A percentile compares a stretch with the other conserved stretches of the same genome.
These are phyloP conservation scores for Siderastrea radians DNA, from an alignment of 92 coral and sea anemone species.

Conservation along the genomic window DNA sequence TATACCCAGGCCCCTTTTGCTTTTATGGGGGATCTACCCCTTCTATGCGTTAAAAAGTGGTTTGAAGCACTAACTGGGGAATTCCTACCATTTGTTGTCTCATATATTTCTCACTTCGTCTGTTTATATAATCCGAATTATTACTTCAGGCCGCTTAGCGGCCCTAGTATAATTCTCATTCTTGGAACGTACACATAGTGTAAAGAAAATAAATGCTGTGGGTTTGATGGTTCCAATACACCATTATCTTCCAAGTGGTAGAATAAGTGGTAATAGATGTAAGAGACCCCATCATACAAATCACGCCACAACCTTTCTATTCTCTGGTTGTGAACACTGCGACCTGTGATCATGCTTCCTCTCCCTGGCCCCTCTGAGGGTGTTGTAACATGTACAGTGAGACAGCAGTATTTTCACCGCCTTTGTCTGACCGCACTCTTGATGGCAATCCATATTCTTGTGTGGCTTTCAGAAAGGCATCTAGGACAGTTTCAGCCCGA, in stretches of 20 bases:
- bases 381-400: slow-evolving; percentile 51
- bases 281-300: slow-evolving; percentile 54
- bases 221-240: slow-evolving; percentile 58
- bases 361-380: slow-evolving; percentile 40
- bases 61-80: too few species aligned
- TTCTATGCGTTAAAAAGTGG: too few species aligned
- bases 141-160: too few species aligned
- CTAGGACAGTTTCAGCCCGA: slow-evolving; percentile 46
- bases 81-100: too few species aligned
- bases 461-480: slow-evolving; percentile 35
- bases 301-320: slow-evolving; percentile 58
- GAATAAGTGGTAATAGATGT: slow-evolving; percentile 59
- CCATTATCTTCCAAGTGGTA: slow-evolving; percentile 66
- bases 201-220: too few species aligned
- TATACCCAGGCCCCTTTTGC: too few species aligned
- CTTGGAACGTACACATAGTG: too few species aligned
- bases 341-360: slow-evolving; percentile 56
- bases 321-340: slow-evolving; percentile 54
- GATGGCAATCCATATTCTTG: slow-evolving; percentile 67
- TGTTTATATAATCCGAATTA: too few species aligned
- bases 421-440: slow-evolving; percentile 53
- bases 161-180: too few species aligned
- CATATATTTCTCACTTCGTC: too few species aligned
- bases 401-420: slow-evolving; percentile 50
- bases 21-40: too few species aligned